These are phyloP conservation scores for Myxocyprinus asiaticus DNA, from an alignment of 2,113 vertebrate species.

Conservation along the genomic window DNA sequence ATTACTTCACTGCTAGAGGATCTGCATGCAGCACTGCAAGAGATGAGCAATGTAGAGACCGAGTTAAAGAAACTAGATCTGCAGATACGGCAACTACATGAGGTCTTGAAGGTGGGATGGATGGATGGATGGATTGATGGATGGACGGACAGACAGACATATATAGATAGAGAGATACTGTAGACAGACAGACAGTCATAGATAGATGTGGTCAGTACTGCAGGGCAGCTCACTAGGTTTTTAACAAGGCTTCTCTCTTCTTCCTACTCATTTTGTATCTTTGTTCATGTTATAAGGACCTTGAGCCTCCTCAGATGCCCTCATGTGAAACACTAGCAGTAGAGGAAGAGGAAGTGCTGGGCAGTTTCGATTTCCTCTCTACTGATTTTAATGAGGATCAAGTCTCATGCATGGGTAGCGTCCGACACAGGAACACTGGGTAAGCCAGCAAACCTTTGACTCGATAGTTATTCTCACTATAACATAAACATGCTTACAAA, in stretches of 20 bases:
- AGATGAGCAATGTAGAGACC: conserved; percentile 15
- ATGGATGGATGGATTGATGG: no score
- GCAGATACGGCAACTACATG: conserved; percentile 76
- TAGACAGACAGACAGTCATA: no score
- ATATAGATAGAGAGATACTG: no score
- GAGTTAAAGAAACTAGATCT: conserved; percentile 75
- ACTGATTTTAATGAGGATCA: conserved; percentile 81
- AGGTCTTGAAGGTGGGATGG: conserved; percentile 81
- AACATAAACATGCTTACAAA: no score
- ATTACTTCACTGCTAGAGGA: conserved; percentile 72
- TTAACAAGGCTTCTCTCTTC: no score
- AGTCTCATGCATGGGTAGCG: conserved; percentile 77
- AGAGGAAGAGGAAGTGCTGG: conserved; percentile 88
- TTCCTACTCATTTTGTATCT: background rate
- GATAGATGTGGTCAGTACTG: no score
- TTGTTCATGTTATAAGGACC: conserved; percentile 66
- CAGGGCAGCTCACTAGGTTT: no score
- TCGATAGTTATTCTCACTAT: no score
- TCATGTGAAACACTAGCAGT: conserved; percentile 86
- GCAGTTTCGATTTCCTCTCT: conserved; percentile 91
- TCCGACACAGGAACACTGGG: conserved; percentile 79
- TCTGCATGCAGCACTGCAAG: conserved; percentile 71
- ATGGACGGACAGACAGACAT: no score
- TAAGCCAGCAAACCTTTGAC: conserved; percentile 53
- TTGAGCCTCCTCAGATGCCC: conserved; percentile 63